Base-by-base conservation (phyloP, 2,888 invertebrate genomes). In the Temnothorax unifasciatus region DNA sequence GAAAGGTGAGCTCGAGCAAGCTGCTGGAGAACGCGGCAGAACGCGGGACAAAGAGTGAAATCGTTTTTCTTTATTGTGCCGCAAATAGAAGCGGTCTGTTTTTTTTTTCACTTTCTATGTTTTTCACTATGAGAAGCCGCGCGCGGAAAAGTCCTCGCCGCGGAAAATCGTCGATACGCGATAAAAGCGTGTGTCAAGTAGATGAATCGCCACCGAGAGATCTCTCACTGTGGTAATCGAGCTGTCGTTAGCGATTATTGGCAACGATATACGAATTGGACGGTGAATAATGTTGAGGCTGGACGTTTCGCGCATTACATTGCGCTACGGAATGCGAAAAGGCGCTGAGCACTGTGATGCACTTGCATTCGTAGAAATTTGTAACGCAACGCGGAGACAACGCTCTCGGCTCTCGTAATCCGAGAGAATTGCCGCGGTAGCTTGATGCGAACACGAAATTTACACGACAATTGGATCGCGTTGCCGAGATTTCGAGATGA, bases 401-500 rank as follows among this genome's bases (percentile, higher is more conserved):
- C 84, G 68, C 34, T 25, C 86, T 34, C 34, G 34, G 34, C 34
- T 85, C 79, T 52, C 64, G 89, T 85, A 89, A 90, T 86, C 79
- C 81, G 89, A 90, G 88, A 85, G 69, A 59, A 71, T 44, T 71
- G 71, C 71, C 79, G 69, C 85, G 83, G 76, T 86, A 54, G 85
- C 66, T 66, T 21, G 77, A 89, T 54, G 71, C 83, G 64, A 85
- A 89, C 89, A 88, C 83, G 76, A 86, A 84, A 85, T 89, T 89
- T 88, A 89, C 89, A 86, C 82, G 82, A 61, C 44, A 63, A 64
- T 50, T 61, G 87, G 84, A 85, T 89, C 86, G 88, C 69, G 77
- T 87, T 89, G 85, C 89, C 89, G 77, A 83, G 73, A 82, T 74
- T 83, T 83, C 74, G 83, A 84, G 85, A 84, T 64, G 69, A 77